Evolutionary conservation across 1,140 invertebrate species (phyloP).

Genomic region (Propsilocerus akamusi): DNA sequence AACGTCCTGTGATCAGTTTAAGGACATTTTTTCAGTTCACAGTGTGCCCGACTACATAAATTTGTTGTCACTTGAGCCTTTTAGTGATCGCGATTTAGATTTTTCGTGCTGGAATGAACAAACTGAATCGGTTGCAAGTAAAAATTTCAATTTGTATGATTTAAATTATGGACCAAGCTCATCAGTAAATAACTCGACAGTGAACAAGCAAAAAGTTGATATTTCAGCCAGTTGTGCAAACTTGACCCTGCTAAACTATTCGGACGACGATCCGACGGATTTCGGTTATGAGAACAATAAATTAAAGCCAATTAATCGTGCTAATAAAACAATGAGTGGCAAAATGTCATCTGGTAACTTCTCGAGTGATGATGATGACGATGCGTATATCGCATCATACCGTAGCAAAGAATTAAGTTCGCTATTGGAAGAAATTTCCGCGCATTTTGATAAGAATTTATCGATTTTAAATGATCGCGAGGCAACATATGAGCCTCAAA

Average conservation of each 20-base stretch:
- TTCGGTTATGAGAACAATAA: neutral
- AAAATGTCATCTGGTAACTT: neutral
- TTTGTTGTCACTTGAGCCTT: conserved; percentile 17
- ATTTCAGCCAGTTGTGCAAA: conserved; percentile 22
- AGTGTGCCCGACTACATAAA: conserved; percentile 34
- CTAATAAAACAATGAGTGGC: conserved; percentile 1
- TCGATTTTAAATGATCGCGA: conserved; percentile 27
- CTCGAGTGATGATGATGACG: neutral
- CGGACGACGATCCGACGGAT: conserved; percentile 5
- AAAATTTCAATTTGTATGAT: conserved; percentile 5
- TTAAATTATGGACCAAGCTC: neutral
- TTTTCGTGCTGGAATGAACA: neutral
- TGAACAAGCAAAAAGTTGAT: neutral
- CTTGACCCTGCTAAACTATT: conserved; percentile 17
- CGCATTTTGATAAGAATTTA: conserved; percentile 30
- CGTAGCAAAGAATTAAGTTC: conserved; percentile 10
- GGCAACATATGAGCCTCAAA: neutral
- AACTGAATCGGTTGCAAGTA: neutral
- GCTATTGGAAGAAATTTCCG: conserved; percentile 20
- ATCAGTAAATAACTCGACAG: neutral
- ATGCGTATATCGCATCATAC: neutral
- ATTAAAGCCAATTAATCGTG: neutral
- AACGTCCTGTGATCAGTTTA: neutral
- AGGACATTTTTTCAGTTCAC: conserved; percentile 14
- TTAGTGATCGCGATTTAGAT: neutral